Percentiles rank a stretch among this genome's conserved stretches.
These are phyloP conservation scores for Andrena trimmerana DNA, from an alignment of 2,888 invertebrate genomes.

Conservation along the genomic window DNA sequence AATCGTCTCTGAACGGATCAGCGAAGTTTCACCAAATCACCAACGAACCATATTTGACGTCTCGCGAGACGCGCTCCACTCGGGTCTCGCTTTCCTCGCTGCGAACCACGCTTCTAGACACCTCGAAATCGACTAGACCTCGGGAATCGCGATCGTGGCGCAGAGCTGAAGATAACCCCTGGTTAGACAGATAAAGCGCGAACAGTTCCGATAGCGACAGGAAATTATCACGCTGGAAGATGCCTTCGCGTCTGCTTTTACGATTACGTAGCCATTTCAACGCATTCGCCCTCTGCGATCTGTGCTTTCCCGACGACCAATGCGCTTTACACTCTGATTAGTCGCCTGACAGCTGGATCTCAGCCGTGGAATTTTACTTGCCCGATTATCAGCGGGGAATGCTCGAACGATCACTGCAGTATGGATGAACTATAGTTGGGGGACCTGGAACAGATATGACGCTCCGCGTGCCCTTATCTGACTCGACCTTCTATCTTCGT, in stretches of 20 bases:
- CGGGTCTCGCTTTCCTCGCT: background rate
- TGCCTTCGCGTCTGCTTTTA: background rate
- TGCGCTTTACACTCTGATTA: background rate
- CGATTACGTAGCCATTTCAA: background rate
- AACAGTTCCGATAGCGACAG: background rate
- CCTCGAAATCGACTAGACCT: slow-evolving; percentile 10
- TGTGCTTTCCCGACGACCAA: background rate
- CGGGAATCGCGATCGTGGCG: background rate
- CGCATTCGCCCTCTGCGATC: background rate
- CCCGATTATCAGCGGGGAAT: background rate
- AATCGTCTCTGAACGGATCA: background rate
- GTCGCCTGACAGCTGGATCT: background rate
- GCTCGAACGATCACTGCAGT: too few species aligned
- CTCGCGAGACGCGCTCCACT: background rate
- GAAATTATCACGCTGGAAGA: slow-evolving; percentile 8
- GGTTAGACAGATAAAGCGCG: slow-evolving; percentile 3
- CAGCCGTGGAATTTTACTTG: background rate
- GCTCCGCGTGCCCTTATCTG: too few species aligned
- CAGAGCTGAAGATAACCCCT: slow-evolving; percentile 37
- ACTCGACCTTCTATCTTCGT: background rate
- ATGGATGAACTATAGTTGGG: too few species aligned
- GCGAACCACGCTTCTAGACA: background rate
- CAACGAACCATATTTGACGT: slow-evolving; percentile 42
- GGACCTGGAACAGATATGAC: too few species aligned
- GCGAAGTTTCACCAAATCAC: slow-evolving; percentile 30